A percentile compares a stretch with the other conserved stretches of the same genome.
These are phyloP conservation scores for Heliconius aoede DNA, from an alignment of 2,888 invertebrate genomes.

Conservation along the genomic window DNA sequence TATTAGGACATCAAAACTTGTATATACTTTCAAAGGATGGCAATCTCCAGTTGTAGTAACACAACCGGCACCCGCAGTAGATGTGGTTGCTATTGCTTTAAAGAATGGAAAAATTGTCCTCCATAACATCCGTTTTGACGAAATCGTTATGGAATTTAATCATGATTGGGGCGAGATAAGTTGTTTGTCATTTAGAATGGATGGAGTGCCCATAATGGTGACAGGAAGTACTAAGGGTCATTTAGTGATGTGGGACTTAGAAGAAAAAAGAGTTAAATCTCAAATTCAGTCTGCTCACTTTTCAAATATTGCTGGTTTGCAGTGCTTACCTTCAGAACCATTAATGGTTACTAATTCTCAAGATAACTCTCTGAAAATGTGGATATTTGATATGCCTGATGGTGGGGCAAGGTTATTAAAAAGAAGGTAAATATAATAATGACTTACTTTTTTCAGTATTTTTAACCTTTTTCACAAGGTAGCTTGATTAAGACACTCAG, in stretches of 20 bases:
- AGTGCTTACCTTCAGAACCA: constrained; percentile 94
- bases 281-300: constrained; percentile 92
- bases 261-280: constrained; percentile 89
- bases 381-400: constrained; percentile 96
- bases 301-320: constrained; percentile 89
- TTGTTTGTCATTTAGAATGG: constrained; percentile 92
- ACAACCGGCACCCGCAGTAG: constrained; percentile 95
- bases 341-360: constrained; percentile 94
- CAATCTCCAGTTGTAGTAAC: constrained; percentile 87
- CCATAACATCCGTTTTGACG: constrained; percentile 94
- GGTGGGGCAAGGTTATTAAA: constrained; percentile 92
- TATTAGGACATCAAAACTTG: constrained; percentile 88
- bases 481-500: too few relatives aligned
- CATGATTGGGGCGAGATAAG: constrained; percentile 97
- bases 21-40: constrained; percentile 92
- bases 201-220: constrained; percentile 93
- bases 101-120: constrained; percentile 91
- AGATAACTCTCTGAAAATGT: constrained; percentile 96
- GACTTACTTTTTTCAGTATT: neutral
- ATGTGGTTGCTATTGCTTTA: constrained; percentile 95
- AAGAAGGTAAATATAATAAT: constrained; percentile 78
- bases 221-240: constrained; percentile 92
- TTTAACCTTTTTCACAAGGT: too few relatives aligned
- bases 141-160: constrained; percentile 90
- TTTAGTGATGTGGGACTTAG: constrained; percentile 97